Evolutionary conservation across 1,140 invertebrate genomes (phyloP).

Genomic region (Vanessa tameamea): DNA sequence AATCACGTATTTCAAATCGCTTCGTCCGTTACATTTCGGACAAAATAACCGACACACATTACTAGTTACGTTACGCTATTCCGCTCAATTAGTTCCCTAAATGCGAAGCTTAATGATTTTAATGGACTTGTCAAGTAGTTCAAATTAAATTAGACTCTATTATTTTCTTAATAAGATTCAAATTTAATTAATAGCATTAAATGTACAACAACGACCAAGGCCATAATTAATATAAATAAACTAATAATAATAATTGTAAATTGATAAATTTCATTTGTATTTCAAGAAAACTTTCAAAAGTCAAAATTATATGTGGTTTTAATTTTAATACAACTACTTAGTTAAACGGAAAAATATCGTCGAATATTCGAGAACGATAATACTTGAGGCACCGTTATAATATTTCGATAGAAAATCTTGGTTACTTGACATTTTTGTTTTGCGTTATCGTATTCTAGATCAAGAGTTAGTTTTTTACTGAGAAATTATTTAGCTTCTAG

Average conservation of each 20-base stretch:
- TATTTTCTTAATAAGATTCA: background rate
- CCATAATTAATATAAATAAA: background rate
- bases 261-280: no score
- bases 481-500: no score
- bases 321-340: no score
- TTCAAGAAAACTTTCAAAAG: no score
- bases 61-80: conserved; percentile 27
- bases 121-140: background rate
- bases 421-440: no score
- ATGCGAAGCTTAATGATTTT: conserved; percentile 31
- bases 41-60: conserved; percentile 21
- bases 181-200: background rate
- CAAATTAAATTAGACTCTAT: background rate
- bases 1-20: conserved; percentile 12
- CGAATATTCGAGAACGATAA: no score
- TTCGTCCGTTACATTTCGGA: conserved; percentile 6
- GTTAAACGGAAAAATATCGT: no score
- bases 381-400: no score
- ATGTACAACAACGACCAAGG: background rate
- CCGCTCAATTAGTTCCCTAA: conserved; percentile 26
- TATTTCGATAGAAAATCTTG: no score
- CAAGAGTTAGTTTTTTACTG: no score
- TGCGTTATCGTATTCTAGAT: no score
- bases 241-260: background rate
- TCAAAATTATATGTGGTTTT: no score